Conservation (phyloP, 2,888 invertebrate species). For the Imbricaverruca yamaguchii region DNA sequence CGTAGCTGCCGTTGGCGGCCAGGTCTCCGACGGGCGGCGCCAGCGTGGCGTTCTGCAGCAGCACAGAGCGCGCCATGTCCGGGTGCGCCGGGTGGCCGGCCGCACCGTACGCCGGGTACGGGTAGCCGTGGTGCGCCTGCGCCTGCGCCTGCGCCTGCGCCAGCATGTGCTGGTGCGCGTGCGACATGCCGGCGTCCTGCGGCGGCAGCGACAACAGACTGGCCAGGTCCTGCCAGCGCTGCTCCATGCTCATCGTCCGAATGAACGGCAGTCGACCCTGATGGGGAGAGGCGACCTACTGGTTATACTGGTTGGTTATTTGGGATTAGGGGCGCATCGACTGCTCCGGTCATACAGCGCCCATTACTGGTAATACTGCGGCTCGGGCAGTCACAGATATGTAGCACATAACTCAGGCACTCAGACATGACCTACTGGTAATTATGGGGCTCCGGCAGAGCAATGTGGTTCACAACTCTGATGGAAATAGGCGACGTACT, state of each 20-base stretch:
- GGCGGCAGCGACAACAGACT: slow-evolving; percentile 67
- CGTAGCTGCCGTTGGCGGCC: slow-evolving; percentile 32
- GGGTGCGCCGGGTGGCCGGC: slow-evolving; percentile 26
- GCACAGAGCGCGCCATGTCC: slow-evolving; percentile 43
- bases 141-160: slow-evolving; percentile 42
- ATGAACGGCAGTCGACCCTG: slow-evolving; percentile 18
- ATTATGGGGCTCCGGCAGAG: no score
- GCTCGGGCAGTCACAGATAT: no score
- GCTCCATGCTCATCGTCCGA: slow-evolving; percentile 29
- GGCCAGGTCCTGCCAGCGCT: slow-evolving; percentile 58
- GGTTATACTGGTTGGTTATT: no score
- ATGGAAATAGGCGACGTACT: no score
- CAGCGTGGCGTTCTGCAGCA: slow-evolving; percentile 59
- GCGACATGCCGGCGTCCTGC: slow-evolving; percentile 39
- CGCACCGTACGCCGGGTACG: slow-evolving; percentile 32
- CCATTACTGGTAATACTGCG: no score
- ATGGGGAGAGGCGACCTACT: no score
- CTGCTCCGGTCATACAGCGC: no score
- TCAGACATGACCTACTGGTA: no score
- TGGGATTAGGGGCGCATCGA: no score
- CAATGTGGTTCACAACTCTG: no score
- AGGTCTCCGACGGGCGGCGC: slow-evolving; percentile 50
- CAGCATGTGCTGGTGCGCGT: slow-evolving; percentile 37
- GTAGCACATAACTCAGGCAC: no score
- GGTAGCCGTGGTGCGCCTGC: slow-evolving; percentile 40